Percentiles rank a stretch among this genome's conserved stretches.
phyloP scores from a whole-genome alignment of 2,113 vertebrate species.

The Albula goreensis region DNA sequence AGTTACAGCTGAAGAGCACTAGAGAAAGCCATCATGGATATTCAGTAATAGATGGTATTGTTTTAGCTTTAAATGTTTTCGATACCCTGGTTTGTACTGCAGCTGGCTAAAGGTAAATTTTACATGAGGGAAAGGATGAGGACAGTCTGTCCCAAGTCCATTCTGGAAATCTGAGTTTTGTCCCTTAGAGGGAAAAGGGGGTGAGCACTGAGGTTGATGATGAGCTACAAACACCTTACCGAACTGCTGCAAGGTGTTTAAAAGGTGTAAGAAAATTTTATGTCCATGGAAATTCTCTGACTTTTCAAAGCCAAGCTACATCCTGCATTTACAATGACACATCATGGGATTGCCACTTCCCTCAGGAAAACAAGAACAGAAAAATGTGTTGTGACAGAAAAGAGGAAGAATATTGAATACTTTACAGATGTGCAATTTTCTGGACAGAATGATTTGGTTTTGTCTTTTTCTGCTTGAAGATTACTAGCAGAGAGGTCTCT shows the following conservation, averaged over 20 bases:
- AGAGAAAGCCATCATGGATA: constrained; percentile 60
- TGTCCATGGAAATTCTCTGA: not conserved
- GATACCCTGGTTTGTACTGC: not conserved
- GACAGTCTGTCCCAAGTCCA: constrained; percentile 39
- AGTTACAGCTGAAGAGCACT: constrained; percentile 67
- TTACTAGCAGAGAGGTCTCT: constrained; percentile 38
- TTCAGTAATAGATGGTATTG: constrained; percentile 63
- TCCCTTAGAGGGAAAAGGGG: not conserved
- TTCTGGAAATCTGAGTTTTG: constrained; percentile 45
- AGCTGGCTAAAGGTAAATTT: constrained; percentile 49
- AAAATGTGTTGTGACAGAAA: not conserved
- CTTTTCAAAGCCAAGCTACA: not conserved
- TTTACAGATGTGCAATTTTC: not conserved
- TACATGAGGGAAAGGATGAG: constrained; percentile 45
- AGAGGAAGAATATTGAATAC: not conserved
- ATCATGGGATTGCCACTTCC: not conserved
- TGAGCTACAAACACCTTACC: constrained; percentile 21
- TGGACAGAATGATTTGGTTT: not conserved
- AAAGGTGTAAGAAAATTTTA: not conserved
- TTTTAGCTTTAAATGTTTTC: constrained; percentile 32
- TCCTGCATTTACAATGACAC: not conserved
- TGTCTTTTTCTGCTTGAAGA: constrained; percentile 8
- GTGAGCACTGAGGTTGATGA: not conserved
- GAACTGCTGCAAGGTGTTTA: not conserved
- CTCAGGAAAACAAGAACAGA: not conserved